These are phyloP conservation scores for Apostichopus parvimensis DNA, from an alignment of 35 echinoderm and acorn worm genomes.

Conservation along the genomic window DNA sequence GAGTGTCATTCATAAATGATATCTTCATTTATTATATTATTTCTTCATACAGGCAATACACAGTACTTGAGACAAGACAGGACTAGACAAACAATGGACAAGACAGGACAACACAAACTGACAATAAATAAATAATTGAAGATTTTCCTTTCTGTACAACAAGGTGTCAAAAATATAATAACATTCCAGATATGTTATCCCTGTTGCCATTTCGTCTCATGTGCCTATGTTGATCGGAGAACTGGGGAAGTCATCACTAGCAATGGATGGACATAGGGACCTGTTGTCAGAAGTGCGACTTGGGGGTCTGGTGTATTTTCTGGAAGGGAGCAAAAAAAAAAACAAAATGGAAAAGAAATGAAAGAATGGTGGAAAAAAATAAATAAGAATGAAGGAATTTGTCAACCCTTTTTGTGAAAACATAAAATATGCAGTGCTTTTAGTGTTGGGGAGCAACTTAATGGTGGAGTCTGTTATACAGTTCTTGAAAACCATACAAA, in stretches of 20 bases:
- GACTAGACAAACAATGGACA: background rate
- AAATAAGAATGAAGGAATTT: too few relatives aligned
- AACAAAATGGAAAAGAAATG: background rate
- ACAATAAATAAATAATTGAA: background rate
- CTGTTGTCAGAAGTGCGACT: slow-evolving; percentile 40
- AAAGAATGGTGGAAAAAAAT: too few relatives aligned
- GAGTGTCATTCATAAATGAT: too few relatives aligned
- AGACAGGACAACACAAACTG: background rate
- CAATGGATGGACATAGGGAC: slow-evolving; percentile 19
- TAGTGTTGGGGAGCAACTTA: too few relatives aligned
- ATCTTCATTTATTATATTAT: background rate
- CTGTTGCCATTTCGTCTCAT: background rate
- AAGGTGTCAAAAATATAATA: too few relatives aligned
- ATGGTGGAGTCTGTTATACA: too few relatives aligned
- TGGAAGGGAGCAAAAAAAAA: background rate
- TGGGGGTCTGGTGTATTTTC: slow-evolving; percentile 8
- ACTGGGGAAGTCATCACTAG: slow-evolving; percentile 24
- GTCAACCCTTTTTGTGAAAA: too few relatives aligned
- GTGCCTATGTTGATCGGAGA: background rate
- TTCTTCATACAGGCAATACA: background rate
- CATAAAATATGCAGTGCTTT: too few relatives aligned
- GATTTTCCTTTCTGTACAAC: background rate
- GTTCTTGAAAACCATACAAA: too few relatives aligned
- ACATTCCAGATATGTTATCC: too few relatives aligned
- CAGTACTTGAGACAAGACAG: background rate